These are phyloP conservation scores for Polyploca ridens DNA, from an alignment of 2,888 invertebrate genomes.

Conservation along the genomic window DNA sequence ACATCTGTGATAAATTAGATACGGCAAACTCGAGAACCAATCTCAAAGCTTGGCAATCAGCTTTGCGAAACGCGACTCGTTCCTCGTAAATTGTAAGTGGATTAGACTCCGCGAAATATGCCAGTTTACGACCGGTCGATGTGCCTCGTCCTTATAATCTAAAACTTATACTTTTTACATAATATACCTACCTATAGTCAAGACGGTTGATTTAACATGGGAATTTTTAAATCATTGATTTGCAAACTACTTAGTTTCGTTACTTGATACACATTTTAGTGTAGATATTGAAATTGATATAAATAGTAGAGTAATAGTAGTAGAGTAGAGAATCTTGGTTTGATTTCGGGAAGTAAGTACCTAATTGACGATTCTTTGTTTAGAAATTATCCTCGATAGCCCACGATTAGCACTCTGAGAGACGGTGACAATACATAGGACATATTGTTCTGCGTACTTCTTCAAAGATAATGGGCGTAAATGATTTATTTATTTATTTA, in stretches of 20 bases:
- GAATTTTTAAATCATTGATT: not conserved
- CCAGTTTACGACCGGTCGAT: conserved; percentile 22
- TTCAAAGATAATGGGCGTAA: too few relatives aligned
- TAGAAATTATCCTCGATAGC: too few relatives aligned
- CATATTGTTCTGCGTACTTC: too few relatives aligned
- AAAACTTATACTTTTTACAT: not conserved
- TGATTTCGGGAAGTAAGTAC: too few relatives aligned
- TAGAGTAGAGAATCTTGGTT: too few relatives aligned
- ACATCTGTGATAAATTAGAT: conserved; percentile 76
- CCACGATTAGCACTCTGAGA: too few relatives aligned
- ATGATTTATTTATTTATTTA: too few relatives aligned
- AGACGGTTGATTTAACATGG: not conserved
- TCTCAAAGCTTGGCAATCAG: conserved; percentile 68
- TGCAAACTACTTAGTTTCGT: not conserved
- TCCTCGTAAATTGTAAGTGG: conserved; percentile 66
- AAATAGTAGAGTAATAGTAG: too few relatives aligned
- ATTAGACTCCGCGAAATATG: conserved; percentile 42
- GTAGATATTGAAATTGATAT: too few relatives aligned
- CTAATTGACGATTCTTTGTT: not conserved
- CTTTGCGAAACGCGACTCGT: conserved; percentile 72
- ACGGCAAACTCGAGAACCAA: conserved; percentile 68
- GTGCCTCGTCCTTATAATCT: conserved; percentile 20
- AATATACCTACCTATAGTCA: not conserved
- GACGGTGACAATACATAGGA: too few relatives aligned
- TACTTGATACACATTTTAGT: not conserved